A percentile compares a stretch with the other conserved stretches of the same genome.
phyloP scores from a whole-genome alignment of 2,797 vertebrate species.

The Thripadectes ignobilis region DNA sequence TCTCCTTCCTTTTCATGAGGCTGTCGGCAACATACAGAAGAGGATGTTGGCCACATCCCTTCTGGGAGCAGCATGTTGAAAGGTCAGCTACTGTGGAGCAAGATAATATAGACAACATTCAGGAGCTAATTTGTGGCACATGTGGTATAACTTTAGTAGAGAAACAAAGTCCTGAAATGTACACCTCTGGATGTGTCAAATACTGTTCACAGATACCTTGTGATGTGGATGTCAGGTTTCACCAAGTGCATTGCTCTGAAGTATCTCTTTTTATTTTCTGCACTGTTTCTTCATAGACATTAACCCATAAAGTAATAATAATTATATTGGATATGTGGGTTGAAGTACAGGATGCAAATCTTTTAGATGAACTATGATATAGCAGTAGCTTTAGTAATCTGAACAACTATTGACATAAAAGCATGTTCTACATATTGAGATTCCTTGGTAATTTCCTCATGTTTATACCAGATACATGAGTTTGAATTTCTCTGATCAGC shows the following conservation, averaged over 20 bases:
- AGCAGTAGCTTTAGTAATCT: not conserved
- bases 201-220: not conserved
- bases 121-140: not conserved
- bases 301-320: not conserved
- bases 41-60: not conserved
- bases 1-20: not conserved
- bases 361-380: not conserved
- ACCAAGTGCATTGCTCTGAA: not conserved
- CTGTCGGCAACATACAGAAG: not conserved
- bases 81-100: not conserved
- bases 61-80: not conserved
- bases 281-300: not conserved
- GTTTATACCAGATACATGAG: not conserved
- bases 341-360: not conserved
- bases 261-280: not conserved
- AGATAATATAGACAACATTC: not conserved
- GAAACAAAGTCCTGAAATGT: not conserved
- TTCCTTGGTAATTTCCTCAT: not conserved
- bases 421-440: not conserved
- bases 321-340: not conserved
- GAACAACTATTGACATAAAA: not conserved
- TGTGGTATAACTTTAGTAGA: not conserved
- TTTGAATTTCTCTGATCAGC: not conserved
- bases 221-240: not conserved
- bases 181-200: not conserved